phyloP scores from a whole-genome alignment of 2,113 vertebrate species.

The Chiloscyllium plagiosum region DNA sequence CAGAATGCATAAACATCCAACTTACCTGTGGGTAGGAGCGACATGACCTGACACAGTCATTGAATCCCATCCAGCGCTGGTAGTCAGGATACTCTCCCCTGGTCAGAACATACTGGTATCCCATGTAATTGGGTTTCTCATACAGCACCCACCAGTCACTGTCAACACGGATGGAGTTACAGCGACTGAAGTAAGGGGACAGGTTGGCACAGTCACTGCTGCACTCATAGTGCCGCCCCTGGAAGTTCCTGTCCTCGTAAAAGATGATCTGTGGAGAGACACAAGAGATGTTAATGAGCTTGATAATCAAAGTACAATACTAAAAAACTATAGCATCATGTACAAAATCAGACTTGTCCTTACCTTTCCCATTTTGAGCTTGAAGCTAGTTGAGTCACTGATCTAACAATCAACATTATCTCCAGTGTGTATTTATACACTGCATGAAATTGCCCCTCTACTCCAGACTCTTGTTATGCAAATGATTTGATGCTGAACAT shows the following conservation, averaged over 20 bases:
- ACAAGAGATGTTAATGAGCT: no score
- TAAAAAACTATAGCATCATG: no score
- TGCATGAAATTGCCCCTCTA: no score
- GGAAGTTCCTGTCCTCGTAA: slow-evolving; percentile 43
- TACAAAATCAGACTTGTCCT: no score
- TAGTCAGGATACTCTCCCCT: slow-evolving; percentile 43
- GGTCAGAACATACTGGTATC: slow-evolving; percentile 44
- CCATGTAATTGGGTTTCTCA: slow-evolving; percentile 42
- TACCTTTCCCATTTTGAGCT: no score
- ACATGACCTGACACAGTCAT: slow-evolving; percentile 42
- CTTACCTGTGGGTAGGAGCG: slow-evolving; percentile 39
- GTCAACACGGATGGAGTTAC: slow-evolving; percentile 44
- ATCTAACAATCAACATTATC: no score
- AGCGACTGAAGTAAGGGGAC: slow-evolving; percentile 39
- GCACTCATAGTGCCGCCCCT: slow-evolving; percentile 45
- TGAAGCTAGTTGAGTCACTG: no score
- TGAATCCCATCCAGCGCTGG: slow-evolving; percentile 45
- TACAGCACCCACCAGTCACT: slow-evolving; percentile 43
- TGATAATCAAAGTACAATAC: no score
- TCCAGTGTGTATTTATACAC: no score
- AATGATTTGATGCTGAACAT: no score
- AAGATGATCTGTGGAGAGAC: neutral
- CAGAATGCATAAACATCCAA: neutral
- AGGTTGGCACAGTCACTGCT: slow-evolving; percentile 39
- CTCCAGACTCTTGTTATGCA: no score